A percentile compares a stretch with the other conserved stretches of the same genome.
Conservation (phyloP, 2,113 vertebrate species). For the Pao palembangensis region DNA sequence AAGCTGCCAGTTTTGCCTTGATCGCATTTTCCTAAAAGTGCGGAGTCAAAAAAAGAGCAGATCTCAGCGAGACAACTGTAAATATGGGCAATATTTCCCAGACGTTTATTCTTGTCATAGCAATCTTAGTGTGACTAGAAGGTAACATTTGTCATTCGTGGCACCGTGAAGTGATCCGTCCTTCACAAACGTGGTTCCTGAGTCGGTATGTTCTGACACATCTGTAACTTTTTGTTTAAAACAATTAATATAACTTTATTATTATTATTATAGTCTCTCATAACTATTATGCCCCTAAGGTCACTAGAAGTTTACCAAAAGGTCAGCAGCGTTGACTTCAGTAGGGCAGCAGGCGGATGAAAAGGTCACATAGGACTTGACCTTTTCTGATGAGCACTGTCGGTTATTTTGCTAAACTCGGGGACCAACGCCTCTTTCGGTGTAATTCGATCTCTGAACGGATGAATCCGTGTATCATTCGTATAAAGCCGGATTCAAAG, state of each 20-base stretch:
- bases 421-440: slow-evolving; percentile 12
- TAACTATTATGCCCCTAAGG: slow-evolving; percentile 34
- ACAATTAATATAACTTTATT: too few species aligned
- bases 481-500: background rate
- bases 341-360: slow-evolving; percentile 37
- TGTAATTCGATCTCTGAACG: slow-evolving; percentile 1
- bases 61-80: slow-evolving; percentile 7
- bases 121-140: background rate
- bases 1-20: too few species aligned
- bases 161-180: slow-evolving; percentile 15
- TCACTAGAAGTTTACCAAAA: slow-evolving; percentile 54
- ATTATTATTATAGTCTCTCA: slow-evolving; percentile 5
- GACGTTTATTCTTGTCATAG: slow-evolving; percentile 6
- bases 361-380: slow-evolving; percentile 48
- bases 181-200: background rate
- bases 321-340: slow-evolving; percentile 47
- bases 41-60: slow-evolving; percentile 31
- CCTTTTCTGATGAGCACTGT: slow-evolving; percentile 43
- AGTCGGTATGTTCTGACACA: background rate
- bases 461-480: background rate
- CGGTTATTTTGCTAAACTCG: background rate
- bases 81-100: background rate
- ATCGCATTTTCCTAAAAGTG: too few species aligned
- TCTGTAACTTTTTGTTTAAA: too few species aligned
- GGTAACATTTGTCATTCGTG: slow-evolving; percentile 21